Evolutionary conservation across 2,888 invertebrate genomes (phyloP), one percentile per base, ranked within the genome.

Genomic region (Leptopterna dolabrata): DNA sequence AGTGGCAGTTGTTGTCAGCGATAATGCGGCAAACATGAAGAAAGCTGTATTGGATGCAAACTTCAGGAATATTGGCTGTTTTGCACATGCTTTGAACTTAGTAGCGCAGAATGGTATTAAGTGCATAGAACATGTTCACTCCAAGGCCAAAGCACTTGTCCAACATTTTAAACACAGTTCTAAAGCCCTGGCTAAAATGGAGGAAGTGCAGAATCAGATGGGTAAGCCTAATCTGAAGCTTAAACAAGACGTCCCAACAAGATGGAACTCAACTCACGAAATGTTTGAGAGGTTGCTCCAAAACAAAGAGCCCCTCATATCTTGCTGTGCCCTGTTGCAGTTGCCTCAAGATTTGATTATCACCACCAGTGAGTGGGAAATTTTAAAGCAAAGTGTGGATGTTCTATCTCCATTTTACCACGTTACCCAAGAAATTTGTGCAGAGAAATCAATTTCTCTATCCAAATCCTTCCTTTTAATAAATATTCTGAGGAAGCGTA

Each of bases 181-280:
- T 1, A 27, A 7, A 24, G 78, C 78, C 3, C 24, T 78, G 24
- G n/a, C 9, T 1, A 78, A 41, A 43, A 9, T 78, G 45, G 3
- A 43, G 7, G 78, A 78, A 43, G 24, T 78, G 14, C 78, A 78
- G 41, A 11, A 13, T 13, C 45, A 41, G 43, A 41, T 78, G 45
- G 16, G n/a, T 14, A 16, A 16, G 2, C 14, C 6, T 14, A 13
- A 24, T n/a, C 27, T 43, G 1, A 43, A 78, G 19, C 78, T 78
- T 2, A 43, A 78, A 43, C 43, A 78, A 43, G 78, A 78, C 36
- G 78, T 78, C 1, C 13, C 1, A 24, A 78, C 78, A 3, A 43
- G 78, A 16, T 78, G 78, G 78, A 78, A 78, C 36, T 78, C 78
- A 1, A 78, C 78, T 11, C 43, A 78, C n/a, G 47, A 47, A 3